Base-by-base conservation (phyloP, 2,888 invertebrate species). In the Leptinotarsa juncta region DNA sequence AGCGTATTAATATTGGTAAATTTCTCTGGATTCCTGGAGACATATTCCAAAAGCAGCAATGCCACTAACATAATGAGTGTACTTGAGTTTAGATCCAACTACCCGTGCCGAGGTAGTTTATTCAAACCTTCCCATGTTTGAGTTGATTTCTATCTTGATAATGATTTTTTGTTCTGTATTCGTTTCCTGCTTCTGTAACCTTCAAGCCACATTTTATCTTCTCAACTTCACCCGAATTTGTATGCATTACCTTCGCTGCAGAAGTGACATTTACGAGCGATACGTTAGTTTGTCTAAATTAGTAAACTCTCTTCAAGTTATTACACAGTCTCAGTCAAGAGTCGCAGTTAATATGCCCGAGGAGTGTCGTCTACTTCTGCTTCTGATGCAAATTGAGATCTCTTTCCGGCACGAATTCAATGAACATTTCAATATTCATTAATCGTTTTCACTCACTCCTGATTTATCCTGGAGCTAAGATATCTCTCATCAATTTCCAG, bases 281-380 rank as follows among this genome's bases (percentile, higher is more conserved):
- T 57, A 15, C 23, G 57, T 26, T 23, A 57, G 57, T 57, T 57
- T 57, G 23, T 57, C 57, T 23, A 23, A 26, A 57, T 57, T 57
- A 57, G 57, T 23, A 23, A 57, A 57, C 57, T 57, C 57, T 42
- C 10, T 23, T 20, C 20, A 14, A 57, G 57, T 57, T 10, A 57
- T 57, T 57, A 57, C 42, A 42, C 57, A 57, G 26, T 57, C 23
- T 23, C 15, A 57, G 57, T 57, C 57, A 14, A 10, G 57, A 20
- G 15, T 14, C 23, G 20, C 14, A 14, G 23, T 57, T 57, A 5
- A 23, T 57, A 57, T 57, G 23, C 57, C 23, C 15, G 23, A 20
- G 14, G 16, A 57, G 23, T 14, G 57, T 15, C 20, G 3, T 23
- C 3, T 4, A 57, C 57, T 12, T 20, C 57, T 57, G 57, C 23